phyloP scores from a whole-genome alignment of 2,888 invertebrate genomes.

The Leptopilina myrica region DNA sequence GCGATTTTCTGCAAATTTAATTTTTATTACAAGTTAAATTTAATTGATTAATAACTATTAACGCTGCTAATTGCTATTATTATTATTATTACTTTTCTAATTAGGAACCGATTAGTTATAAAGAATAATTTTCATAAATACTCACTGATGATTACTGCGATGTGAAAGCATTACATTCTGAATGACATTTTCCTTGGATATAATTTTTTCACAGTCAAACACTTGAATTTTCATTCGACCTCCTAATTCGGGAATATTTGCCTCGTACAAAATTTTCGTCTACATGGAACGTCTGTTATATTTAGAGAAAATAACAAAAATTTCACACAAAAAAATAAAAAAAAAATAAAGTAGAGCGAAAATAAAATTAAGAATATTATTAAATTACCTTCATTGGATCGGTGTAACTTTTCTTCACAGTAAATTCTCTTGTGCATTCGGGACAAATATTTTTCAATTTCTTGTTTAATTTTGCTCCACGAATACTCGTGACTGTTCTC shows the following conservation, averaged over 20 bases:
- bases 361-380: not conserved
- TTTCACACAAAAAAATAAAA: not conserved
- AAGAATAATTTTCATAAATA: slow-evolving; percentile 9
- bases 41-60: not conserved
- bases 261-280: slow-evolving; percentile 62
- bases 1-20: slow-evolving; percentile 63
- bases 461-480: slow-evolving; percentile 58
- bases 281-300: slow-evolving; percentile 50
- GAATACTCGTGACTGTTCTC: slow-evolving; percentile 69
- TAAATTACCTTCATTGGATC: slow-evolving; percentile 60
- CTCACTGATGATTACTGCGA: slow-evolving; percentile 71
- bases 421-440: slow-evolving; percentile 62
- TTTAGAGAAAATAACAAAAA: slow-evolving; percentile 33
- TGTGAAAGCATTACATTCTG: slow-evolving; percentile 69
- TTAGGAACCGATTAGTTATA: not conserved
- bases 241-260: slow-evolving; percentile 68
- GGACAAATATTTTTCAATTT: slow-evolving; percentile 66
- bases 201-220: slow-evolving; percentile 69
- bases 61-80: not conserved
- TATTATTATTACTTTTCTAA: slow-evolving; percentile 11
- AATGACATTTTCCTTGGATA: slow-evolving; percentile 63
- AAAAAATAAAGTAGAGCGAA: too few species aligned
- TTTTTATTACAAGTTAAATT: too few species aligned
- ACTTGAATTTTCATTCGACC: slow-evolving; percentile 66
- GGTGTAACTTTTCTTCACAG: slow-evolving; percentile 63